Evolutionary conservation across 2,797 vertebrate genomes (phyloP).

Genomic region (Premnoplex brunnescens): DNA sequence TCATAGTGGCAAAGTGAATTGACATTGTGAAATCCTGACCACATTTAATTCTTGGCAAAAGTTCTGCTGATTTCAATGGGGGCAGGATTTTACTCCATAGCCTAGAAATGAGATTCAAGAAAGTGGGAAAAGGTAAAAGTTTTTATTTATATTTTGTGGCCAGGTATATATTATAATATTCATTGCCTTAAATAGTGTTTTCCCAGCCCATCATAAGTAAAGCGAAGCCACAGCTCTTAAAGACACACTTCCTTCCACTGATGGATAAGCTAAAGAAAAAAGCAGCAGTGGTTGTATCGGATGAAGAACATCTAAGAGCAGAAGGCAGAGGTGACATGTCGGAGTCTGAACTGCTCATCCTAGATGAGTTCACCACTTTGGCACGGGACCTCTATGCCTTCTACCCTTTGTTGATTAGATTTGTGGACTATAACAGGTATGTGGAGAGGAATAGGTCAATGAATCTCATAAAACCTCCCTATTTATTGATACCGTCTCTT

Average conservation of each 20-base stretch:
- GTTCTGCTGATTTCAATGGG: conserved; percentile 61
- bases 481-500: not conserved
- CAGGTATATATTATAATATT: conserved; percentile 49
- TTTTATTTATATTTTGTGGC: conserved; percentile 34
- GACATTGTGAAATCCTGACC: conserved; percentile 45
- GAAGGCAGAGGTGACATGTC: conserved; percentile 96
- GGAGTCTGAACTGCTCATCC: conserved; percentile 92
- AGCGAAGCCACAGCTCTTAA: conserved; percentile 88
- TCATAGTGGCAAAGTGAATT: not conserved
- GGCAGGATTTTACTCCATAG: conserved; percentile 46
- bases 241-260: conserved; percentile 93
- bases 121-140: not conserved
- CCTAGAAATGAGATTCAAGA: not conserved
- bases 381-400: conserved; percentile 95
- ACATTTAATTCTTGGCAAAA: conserved; percentile 57
- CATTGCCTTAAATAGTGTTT: conserved; percentile 84
- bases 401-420: conserved; percentile 94
- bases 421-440: conserved; percentile 96
- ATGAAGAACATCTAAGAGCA: conserved; percentile 92
- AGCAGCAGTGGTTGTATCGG: conserved; percentile 88
- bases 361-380: conserved; percentile 93
- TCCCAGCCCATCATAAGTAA: conserved; percentile 98
- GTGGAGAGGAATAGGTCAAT: conserved; percentile 20
- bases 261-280: conserved; percentile 98
- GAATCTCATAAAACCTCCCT: not conserved